A percentile compares a stretch with the other conserved stretches of the same genome.
Conservation (phyloP, 2,113 vertebrate genomes). For the Mionectes macconnelli region DNA sequence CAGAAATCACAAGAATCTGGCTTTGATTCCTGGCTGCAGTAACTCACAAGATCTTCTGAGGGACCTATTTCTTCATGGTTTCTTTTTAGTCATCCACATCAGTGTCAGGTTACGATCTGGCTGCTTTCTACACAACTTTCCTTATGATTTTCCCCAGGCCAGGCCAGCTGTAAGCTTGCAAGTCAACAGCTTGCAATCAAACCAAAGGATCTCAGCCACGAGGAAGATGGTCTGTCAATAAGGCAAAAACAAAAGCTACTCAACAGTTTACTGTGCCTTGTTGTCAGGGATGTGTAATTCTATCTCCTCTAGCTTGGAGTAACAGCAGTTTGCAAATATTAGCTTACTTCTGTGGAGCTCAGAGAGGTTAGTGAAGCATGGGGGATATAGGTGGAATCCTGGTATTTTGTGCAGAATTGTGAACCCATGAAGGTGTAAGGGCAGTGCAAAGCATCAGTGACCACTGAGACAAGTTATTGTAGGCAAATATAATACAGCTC, state of each 20-base stretch:
- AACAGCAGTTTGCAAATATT: background rate
- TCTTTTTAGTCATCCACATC: background rate
- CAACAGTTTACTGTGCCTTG: background rate
- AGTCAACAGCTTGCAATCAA: slow-evolving; percentile 30
- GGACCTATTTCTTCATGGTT: background rate
- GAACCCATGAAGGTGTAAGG: background rate
- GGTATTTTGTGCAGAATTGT: background rate
- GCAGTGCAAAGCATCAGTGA: background rate
- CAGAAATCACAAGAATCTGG: background rate
- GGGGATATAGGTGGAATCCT: background rate
- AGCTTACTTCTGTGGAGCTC: background rate
- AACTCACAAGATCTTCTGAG: background rate
- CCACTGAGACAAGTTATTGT: background rate
- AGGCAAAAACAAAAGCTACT: background rate
- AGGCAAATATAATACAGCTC: background rate
- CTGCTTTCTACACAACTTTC: background rate
- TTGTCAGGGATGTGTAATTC: background rate
- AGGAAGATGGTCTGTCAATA: background rate
- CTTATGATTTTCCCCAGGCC: background rate
- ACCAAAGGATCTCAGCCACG: background rate
- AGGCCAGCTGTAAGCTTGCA: background rate
- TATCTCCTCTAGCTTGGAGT: background rate
- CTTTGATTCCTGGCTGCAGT: background rate
- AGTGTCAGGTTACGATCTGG: background rate
- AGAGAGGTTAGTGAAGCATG: background rate